Percentiles rank a stretch among this genome's conserved stretches.
phyloP scores from a whole-genome alignment of 2,113 vertebrate species.

The Limnothrissa miodon region DNA sequence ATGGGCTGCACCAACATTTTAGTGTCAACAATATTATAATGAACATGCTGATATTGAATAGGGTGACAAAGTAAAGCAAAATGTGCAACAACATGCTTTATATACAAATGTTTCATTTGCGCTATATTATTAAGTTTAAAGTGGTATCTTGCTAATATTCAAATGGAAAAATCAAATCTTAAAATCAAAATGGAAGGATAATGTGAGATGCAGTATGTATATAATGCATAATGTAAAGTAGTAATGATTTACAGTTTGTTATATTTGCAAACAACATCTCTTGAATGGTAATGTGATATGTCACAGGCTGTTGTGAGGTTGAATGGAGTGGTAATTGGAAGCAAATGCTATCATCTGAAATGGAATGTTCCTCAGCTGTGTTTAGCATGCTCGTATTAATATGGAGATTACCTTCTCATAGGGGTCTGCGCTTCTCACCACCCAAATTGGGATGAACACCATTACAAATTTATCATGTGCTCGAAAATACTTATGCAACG shows the following conservation, averaged over 20 bases:
- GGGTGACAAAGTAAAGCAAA: background rate
- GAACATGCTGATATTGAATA: background rate
- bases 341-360: constrained; percentile 53
- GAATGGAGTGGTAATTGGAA: constrained; percentile 55
- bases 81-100: background rate
- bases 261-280: background rate
- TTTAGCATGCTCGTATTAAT: constrained; percentile 56
- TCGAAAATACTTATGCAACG: constrained; percentile 58
- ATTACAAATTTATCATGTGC: constrained; percentile 54
- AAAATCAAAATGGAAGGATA: background rate
- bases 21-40: background rate
- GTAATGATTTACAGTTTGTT: background rate
- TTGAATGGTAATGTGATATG: constrained; percentile 28
- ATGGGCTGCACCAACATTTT: background rate
- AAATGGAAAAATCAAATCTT: too few relatives aligned
- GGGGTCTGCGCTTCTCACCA: constrained; percentile 53
- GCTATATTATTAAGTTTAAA: too few relatives aligned
- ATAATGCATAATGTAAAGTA: background rate
- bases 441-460: constrained; percentile 58
- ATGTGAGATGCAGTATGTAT: background rate
- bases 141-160: background rate
- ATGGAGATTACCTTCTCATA: constrained; percentile 60
- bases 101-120: too few relatives aligned
- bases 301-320: constrained; percentile 44
- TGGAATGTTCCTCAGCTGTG: constrained; percentile 57